phyloP scores from a whole-genome alignment of 1,140 invertebrate species.

The Drosophila nannoptera region DNA sequence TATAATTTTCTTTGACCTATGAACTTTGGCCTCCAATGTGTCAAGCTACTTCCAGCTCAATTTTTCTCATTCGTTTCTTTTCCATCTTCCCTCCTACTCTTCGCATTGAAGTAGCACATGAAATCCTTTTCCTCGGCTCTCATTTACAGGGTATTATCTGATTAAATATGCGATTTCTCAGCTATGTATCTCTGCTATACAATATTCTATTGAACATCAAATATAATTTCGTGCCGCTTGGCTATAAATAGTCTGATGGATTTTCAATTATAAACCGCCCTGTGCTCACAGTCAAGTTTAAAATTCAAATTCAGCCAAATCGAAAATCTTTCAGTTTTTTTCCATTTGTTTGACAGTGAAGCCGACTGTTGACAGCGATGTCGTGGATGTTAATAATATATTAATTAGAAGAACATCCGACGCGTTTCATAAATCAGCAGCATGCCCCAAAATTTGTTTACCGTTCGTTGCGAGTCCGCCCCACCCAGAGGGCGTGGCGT shows the following conservation, averaged over 20 bases:
- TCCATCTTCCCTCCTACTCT: neutral
- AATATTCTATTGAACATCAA: no score
- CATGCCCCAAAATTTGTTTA: slow-evolving; percentile 55
- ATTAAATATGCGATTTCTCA: neutral
- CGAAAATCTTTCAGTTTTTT: slow-evolving; percentile 24
- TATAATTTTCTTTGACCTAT: no score
- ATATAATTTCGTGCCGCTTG: neutral
- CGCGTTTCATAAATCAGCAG: slow-evolving; percentile 33
- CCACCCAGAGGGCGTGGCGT: neutral
- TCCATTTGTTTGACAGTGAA: slow-evolving; percentile 29
- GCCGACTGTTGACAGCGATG: slow-evolving; percentile 10
- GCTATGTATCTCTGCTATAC: neutral
- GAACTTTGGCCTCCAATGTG: no score
- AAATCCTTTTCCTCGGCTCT: no score
- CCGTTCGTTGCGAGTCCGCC: slow-evolving; percentile 18
- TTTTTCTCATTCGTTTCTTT: neutral
- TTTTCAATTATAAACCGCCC: slow-evolving; percentile 3
- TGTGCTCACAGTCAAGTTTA: no score
- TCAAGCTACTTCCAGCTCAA: no score
- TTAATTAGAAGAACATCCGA: slow-evolving; percentile 52
- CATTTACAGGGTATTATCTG: slow-evolving; percentile 4
- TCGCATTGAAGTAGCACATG: neutral
- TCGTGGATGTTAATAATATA: slow-evolving; percentile 54
- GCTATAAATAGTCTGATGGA: slow-evolving; percentile 13
- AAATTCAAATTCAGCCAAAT: no score